These are phyloP conservation scores for Trachythela sp. DNA, from an alignment of 64 coral and sea anemone species.

Conservation along the genomic window DNA sequence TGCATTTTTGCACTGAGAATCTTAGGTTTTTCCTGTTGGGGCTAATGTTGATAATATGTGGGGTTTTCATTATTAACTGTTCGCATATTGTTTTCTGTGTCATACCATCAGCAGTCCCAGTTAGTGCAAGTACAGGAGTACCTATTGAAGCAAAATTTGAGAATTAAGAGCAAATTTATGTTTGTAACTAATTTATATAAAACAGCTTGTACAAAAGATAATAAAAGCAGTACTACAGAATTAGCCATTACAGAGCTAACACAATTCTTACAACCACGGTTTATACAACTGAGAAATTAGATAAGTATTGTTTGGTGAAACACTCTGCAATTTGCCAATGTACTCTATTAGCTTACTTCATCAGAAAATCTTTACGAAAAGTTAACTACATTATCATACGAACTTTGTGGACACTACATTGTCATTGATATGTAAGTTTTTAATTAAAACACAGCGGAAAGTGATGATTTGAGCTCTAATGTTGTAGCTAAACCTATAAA, in stretches of 20 bases:
- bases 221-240: background rate
- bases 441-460: no score
- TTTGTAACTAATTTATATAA: background rate
- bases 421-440: background rate
- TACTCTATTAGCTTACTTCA: background rate
- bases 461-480: no score
- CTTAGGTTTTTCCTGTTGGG: background rate
- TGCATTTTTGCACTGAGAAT: background rate
- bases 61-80: background rate
- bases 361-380: background rate
- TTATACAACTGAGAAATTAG: background rate
- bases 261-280: background rate
- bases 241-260: background rate
- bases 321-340: background rate
- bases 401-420: background rate
- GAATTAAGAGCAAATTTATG: background rate
- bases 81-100: conserved; percentile 13
- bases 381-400: background rate
- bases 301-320: background rate
- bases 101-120: conserved; percentile 6
- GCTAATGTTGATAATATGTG: background rate
- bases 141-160: background rate
- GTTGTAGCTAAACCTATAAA: no score
- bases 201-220: background rate
- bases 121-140: background rate